Evolutionary conservation across 2,797 vertebrate species (phyloP), one percentile per base, ranked within the genome.

Genomic region (Dryobates pubescens): DNA sequence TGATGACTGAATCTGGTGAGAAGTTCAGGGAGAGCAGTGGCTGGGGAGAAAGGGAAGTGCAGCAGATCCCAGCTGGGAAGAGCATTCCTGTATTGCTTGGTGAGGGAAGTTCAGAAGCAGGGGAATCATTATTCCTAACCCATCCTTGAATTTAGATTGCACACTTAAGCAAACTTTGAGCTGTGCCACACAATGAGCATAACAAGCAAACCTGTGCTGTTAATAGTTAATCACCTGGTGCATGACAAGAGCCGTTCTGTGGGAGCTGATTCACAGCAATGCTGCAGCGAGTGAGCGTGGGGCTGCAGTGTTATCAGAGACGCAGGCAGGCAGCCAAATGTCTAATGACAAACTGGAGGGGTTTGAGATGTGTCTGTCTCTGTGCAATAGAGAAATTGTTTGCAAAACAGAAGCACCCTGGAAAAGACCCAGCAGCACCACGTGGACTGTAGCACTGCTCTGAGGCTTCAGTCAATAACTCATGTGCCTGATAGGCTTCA

Each of bases 311-410:
- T 97, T 97, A 97, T 96, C 96, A 96, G 96, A 84, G 96, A 96
- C 97, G 95, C 54, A 96, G 97, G 97, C 97, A 97, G 94, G 96
- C 96, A 95, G 97, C 97, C 97, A 98, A 98, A 96, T 77, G 93
- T 97, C 97, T 97, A 97, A 97, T 97, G 97, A 97, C 95, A 96
- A 97, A 97, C 95, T 97, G 96, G 95, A 97, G 97, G 94, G 94
- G 94, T 97, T 97, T 92, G 96, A 97, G 96, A 98, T 96, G 93
- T 94, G 89, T 97, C 96, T 97, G 95, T 95, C 96, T 97, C 95
- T 96, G 92, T 96, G 95, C 92, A 96, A 81, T 95, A 95, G 29
- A 64, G 45, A 96, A 96, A 97, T 96, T 97, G 97, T 97, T 97
- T 98, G 96, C 96, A 96, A 97, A 98, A 98, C 96, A 97, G 86